Evolutionary conservation across 2,797 vertebrate species (phyloP).

Genomic region (Notamacropus eugenii): DNA sequence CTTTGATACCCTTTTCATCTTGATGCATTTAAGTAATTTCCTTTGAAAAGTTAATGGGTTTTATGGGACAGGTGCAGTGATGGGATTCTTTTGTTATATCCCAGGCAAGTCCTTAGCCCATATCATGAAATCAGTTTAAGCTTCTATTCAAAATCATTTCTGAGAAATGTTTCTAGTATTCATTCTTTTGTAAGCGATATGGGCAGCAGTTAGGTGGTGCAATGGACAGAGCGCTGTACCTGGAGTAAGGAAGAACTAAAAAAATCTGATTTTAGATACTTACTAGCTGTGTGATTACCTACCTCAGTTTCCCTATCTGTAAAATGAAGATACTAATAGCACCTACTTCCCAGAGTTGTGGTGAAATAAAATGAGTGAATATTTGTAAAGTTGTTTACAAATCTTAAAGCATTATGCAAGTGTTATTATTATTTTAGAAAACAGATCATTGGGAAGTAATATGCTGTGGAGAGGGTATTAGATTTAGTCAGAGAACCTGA

Average conservation of each 20-base stretch:
- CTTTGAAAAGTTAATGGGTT: not conserved
- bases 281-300: not conserved
- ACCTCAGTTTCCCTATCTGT: not conserved
- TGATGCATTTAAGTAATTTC: conserved; percentile 22
- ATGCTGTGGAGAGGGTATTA: not conserved
- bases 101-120: conserved; percentile 20
- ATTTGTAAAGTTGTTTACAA: no score
- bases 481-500: not conserved
- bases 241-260: not conserved
- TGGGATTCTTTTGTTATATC: conserved; percentile 8
- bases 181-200: not conserved
- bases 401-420: not conserved
- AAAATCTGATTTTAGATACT: not conserved
- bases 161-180: not conserved
- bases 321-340: not conserved
- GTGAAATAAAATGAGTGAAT: no score
- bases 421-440: not conserved
- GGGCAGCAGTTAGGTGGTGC: not conserved
- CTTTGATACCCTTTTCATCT: conserved; percentile 19
- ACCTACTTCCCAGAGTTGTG: no score
- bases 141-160: conserved; percentile 19
- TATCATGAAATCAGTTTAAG: conserved; percentile 31
- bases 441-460: not conserved
- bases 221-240: not conserved
- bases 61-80: not conserved